These are phyloP conservation scores for Pseudomyrmex sp. DNA, from an alignment of 1,140 invertebrate genomes.

Conservation along the genomic window DNA sequence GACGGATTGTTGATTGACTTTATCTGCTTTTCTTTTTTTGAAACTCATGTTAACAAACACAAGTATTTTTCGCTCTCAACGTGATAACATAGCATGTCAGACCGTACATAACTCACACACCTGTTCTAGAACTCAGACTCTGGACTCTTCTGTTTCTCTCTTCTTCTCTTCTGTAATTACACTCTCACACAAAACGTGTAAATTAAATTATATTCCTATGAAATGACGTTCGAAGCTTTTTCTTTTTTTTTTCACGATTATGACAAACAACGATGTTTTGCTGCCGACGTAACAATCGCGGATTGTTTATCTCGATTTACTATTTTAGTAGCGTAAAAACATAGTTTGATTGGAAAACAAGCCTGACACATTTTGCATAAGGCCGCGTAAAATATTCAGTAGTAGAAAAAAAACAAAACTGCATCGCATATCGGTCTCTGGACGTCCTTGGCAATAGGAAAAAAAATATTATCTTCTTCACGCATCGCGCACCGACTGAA, in stretches of 20 bases:
- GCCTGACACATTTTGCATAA: too few species aligned
- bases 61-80: too few species aligned
- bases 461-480: conserved; percentile 45
- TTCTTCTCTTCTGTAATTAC: neutral
- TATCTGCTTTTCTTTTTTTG: too few species aligned
- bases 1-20: too few species aligned
- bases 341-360: too few species aligned
- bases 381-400: neutral
- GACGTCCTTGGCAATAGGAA: neutral
- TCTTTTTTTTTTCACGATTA: neutral
- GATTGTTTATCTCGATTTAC: neutral
- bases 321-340: conserved; percentile 36
- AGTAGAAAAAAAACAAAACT: neutral
- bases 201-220: conserved; percentile 10
- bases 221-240: neutral
- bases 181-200: neutral
- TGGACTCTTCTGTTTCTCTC: too few species aligned
- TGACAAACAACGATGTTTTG: neutral
- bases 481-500: neutral
- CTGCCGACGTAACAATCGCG: neutral
- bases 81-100: too few species aligned
- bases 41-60: too few species aligned
- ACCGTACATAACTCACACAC: too few species aligned
- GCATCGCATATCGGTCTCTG: neutral
- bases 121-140: too few species aligned